phyloP scores from a whole-genome alignment of 2,888 invertebrate species.

The Schizotus pectinicornis region DNA sequence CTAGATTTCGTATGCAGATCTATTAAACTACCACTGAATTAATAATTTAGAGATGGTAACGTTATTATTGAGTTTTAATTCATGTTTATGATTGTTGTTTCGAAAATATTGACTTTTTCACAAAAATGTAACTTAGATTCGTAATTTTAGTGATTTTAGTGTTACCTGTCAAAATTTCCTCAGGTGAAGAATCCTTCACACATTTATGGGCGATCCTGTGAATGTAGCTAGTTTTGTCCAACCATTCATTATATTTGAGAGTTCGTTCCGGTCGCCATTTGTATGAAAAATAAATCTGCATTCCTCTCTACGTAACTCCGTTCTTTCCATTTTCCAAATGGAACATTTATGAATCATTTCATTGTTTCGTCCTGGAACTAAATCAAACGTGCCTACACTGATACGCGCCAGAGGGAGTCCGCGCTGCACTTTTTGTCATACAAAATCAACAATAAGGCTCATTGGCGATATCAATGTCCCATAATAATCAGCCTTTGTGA shows the following conservation, averaged over 20 bases:
- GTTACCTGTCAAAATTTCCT: too few species aligned
- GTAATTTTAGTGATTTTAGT: too few species aligned
- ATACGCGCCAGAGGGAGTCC: slow-evolving; percentile 8
- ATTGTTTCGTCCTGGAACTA: slow-evolving; percentile 25
- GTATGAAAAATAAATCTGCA: slow-evolving; percentile 16
- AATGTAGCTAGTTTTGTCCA: slow-evolving; percentile 16
- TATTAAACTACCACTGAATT: too few species aligned
- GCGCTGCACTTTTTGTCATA: slow-evolving; percentile 26
- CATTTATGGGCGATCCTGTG: too few species aligned
- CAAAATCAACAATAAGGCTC: slow-evolving; percentile 40
- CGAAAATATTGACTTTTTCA: too few species aligned
- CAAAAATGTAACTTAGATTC: too few species aligned
- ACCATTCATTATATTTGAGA: neutral
- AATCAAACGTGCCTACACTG: slow-evolving; percentile 23
- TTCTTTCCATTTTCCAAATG: slow-evolving; percentile 1
- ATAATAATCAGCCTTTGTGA: slow-evolving; percentile 46
- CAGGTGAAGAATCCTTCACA: slow-evolving; percentile 44
- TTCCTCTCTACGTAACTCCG: slow-evolving; percentile 4
- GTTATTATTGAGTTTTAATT: too few species aligned
- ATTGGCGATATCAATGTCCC: slow-evolving; percentile 46
- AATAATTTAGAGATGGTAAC: too few species aligned
- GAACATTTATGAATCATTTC: slow-evolving; percentile 32
- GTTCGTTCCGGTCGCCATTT: neutral
- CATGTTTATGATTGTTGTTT: too few species aligned
- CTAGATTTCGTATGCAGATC: too few species aligned